Evolutionary conservation across 2,888 invertebrate genomes (phyloP), one percentile per base, ranked within the genome.

Genomic region (Lepidonotus clava): DNA sequence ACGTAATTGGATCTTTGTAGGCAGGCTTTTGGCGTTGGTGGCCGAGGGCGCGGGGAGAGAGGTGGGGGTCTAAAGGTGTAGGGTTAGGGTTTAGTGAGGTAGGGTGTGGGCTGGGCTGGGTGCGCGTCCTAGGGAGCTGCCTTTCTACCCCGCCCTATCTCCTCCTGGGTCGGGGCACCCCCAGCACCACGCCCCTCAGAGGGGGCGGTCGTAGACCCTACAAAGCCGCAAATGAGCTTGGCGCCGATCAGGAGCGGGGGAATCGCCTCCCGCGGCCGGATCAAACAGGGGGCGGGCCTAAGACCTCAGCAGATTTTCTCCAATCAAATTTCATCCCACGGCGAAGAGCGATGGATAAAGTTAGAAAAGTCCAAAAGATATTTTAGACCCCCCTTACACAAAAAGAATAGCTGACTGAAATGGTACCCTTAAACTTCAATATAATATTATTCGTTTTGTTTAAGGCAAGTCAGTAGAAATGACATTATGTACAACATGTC

Each of bases 161-260:
- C 4, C 71, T 67, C 2, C 67, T 67, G 4, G 14, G 2, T 67
- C 14, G 1, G 4, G 18, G 18, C 24, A 28, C 67, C 14, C 67
- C 32, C 32, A 76, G 36, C 14, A 21, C 80, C 80, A 71, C 28
- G 36, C 36, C 76, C 76, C 24, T 38, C 36, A 46, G 41, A 18
- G 24, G 28, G 5, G 46, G 28, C 80, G 11, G 14, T 14, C 51
- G 14, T 14, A 66, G 80, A 80, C 24, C 46, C 71, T 34, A 14
- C 24, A 80, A 80, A 80, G 80, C 80, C 80, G 21, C 32, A 80
- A 80, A 80, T 80, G 51, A 80, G 80, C 80, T 80, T 80, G 51
- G 46, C 2, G 41, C 24, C 41, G 80, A 80, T 80, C 51, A 80
- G 80, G 80, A 66, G 66, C 8, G 46, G 28, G 46, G 8, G 76